Conservation (phyloP, 2,113 vertebrate genomes). For the Calidris pygmaea region DNA sequence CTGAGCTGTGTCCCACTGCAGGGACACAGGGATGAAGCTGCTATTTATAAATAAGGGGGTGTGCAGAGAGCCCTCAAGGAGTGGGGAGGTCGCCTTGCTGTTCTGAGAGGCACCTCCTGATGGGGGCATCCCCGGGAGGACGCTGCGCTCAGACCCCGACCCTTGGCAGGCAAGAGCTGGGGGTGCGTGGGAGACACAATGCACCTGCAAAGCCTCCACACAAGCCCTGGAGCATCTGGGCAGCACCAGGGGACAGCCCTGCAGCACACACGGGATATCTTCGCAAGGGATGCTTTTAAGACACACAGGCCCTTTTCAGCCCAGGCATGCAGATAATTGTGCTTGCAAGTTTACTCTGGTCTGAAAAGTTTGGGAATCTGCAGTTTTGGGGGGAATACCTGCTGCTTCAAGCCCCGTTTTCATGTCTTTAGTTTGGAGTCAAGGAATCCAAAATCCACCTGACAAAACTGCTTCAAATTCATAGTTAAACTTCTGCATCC, state of each 20-base stretch:
- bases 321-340: background rate
- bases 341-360: background rate
- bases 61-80: background rate
- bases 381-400: background rate
- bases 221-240: background rate
- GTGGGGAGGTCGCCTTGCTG: background rate
- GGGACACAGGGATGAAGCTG: background rate
- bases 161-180: fast-evolving
- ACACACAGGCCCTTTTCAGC: background rate
- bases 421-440: background rate
- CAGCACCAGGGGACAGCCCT: background rate
- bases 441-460: background rate
- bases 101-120: fast-evolving
- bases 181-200: background rate
- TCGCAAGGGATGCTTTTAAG: background rate
- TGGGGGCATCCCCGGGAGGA: fast-evolving
- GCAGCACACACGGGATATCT: fast-evolving
- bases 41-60: background rate
- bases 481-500: background rate
- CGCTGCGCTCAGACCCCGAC: fast-evolving
- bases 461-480: background rate
- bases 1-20: background rate
- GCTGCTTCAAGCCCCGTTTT: background rate
- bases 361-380: background rate
- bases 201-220: background rate